Percentiles rank a stretch among this genome's conserved stretches.
Evolutionary conservation across 2,113 vertebrate genomes (phyloP).

Genomic region (Parus major): DNA sequence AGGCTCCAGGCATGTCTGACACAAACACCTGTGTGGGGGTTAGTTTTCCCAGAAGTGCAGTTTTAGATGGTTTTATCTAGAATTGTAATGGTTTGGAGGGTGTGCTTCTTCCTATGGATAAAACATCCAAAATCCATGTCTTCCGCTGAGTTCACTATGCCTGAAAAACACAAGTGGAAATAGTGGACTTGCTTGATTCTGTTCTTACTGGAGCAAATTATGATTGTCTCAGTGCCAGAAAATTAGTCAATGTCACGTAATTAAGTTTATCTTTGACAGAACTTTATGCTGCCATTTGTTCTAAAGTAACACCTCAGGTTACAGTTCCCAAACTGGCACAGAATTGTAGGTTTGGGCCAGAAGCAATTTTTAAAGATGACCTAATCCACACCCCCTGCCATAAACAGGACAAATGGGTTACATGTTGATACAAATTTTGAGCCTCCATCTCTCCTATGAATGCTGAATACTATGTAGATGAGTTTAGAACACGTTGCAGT

Average conservation of each 20-base stretch:
- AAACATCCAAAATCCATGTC: background rate
- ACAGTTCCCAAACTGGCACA: background rate
- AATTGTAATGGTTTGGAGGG: background rate
- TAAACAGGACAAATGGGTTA: background rate
- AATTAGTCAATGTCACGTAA: background rate
- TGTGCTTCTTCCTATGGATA: background rate
- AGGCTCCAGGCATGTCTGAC: accelerated
- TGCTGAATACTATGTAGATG: background rate
- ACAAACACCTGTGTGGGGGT: accelerated
- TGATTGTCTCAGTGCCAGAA: background rate
- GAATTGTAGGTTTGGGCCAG: background rate
- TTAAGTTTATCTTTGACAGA: background rate
- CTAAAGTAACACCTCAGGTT: accelerated
- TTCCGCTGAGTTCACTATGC: accelerated
- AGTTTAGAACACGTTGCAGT: background rate
- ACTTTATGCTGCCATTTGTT: background rate
- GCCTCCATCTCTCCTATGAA: background rate
- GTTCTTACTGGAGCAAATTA: background rate
- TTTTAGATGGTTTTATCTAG: background rate
- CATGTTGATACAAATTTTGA: background rate
- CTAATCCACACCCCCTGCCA: background rate
- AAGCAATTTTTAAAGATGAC: background rate
- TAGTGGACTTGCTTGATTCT: background rate
- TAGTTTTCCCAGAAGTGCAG: background rate
- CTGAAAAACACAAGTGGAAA: background rate